Base-by-base conservation (phyloP, 2,113 vertebrate species). In the Melozone crissalis region DNA sequence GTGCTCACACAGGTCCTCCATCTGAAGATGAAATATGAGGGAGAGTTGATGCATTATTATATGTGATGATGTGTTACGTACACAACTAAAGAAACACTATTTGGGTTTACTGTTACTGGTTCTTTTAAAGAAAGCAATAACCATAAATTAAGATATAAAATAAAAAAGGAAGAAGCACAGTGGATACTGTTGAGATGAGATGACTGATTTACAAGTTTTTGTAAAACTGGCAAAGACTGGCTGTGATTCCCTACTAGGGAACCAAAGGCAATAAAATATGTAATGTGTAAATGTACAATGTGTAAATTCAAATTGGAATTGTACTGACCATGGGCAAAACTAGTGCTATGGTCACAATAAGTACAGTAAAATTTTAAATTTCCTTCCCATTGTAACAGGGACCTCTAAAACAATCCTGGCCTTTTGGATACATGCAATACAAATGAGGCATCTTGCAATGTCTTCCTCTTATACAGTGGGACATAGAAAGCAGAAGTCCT, bases 1-100 rank as follows among this genome's bases (percentile, higher is more conserved):
- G 28, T 3, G 8, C 43, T 89, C 52, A 30, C 31, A 23, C 0
- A 0, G 16, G 21, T 82, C 14, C 13, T 31, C 7, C 2, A 8
- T 58, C 24, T 80, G n/a, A 90, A 77, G 67, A 28, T 62, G 16
- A 58, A 87, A 28, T 14, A 44, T 8, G 16, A 46, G 17, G 62
- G n/a, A 68, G 30, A 69, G 31, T 21, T 37, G 46, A 9, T 82
- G 24, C 4, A 31, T 73, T 8, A 10, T 77, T 73, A 73, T 66
- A 10, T 44, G 63, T 57, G 69, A 23, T 58, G 8, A 8, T 69
- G 15, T 18, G 33, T 84, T 71, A 14, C 3, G 15, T 21, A 21
- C 2, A 12, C 6, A 3, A 51, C 35, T 72, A 51, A 69, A 73
- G 46, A 41, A 89, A 2, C 2, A 8, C 26, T 31, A 4, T 44